These are phyloP conservation scores for Adelognathus sp. DNA, from an alignment of 2,888 invertebrate genomes.

Conservation along the genomic window DNA sequence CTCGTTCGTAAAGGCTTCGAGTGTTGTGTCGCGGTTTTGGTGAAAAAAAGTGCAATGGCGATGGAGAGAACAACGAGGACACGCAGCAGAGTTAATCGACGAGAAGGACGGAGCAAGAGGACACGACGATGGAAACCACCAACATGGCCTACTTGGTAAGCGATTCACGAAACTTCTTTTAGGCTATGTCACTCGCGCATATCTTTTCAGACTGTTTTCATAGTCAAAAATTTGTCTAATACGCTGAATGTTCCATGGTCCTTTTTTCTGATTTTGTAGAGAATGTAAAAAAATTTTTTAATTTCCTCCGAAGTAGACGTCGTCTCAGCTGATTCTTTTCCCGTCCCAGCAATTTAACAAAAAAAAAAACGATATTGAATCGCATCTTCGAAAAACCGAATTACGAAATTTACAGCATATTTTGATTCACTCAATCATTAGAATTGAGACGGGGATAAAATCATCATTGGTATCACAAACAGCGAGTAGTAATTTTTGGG, in stretches of 20 bases:
- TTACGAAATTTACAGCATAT: background rate
- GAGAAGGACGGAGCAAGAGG: no score
- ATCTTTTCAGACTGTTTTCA: background rate
- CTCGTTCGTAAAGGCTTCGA: no score
- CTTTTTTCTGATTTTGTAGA: background rate
- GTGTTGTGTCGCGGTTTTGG: no score
- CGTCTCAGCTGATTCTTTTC: no score
- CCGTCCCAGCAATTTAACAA: background rate
- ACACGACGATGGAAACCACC: no score
- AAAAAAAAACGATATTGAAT: background rate
- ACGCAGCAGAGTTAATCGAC: no score
- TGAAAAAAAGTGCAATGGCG: no score
- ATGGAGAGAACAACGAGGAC: background rate
- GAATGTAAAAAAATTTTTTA: background rate
- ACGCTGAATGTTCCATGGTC: background rate
- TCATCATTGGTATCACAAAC: no score
- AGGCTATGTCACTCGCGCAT: background rate
- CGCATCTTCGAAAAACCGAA: background rate
- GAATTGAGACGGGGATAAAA: no score
- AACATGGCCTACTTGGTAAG: background rate
- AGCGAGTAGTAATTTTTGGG: background rate
- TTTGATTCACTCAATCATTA: no score
- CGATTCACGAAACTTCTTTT: background rate
- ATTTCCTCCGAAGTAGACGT: background rate
- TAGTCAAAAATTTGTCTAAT: background rate